Conservation (phyloP, 2,888 invertebrate species). For the Pycnomerus fuliginosus region DNA sequence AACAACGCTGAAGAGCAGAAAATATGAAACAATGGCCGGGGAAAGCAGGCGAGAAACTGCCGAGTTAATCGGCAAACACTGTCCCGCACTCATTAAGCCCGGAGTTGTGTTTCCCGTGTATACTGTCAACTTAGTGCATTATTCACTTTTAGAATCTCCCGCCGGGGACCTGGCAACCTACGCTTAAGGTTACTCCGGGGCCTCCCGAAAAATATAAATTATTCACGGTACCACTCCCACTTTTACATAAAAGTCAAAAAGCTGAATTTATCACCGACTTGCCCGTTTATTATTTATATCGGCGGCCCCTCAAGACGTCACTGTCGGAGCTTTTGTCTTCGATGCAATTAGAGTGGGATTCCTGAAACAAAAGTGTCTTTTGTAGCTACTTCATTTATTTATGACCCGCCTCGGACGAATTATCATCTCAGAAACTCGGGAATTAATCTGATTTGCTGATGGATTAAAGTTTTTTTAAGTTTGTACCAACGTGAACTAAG, state of each 20-base stretch:
- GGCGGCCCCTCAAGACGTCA: not conserved
- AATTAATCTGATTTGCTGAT: too few species aligned
- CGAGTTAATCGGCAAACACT: constrained; percentile 29
- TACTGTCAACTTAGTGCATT: constrained; percentile 27
- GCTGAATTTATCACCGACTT: constrained; percentile 20
- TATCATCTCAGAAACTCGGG: too few species aligned
- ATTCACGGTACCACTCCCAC: constrained; percentile 20
- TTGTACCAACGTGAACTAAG: too few species aligned
- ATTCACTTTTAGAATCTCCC: constrained; percentile 25
- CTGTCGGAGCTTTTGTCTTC: too few species aligned
- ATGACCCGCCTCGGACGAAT: too few species aligned
- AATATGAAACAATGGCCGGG: constrained; percentile 20
- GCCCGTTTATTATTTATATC: constrained; percentile 24
- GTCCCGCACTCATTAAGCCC: constrained; percentile 25
- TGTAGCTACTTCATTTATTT: too few species aligned
- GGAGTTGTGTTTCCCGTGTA: constrained; percentile 11
- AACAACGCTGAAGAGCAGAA: constrained; percentile 20
- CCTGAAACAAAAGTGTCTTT: too few species aligned
- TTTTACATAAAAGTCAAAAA: constrained; percentile 20
- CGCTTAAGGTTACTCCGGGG: constrained; percentile 6
- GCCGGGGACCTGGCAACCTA: constrained; percentile 5
- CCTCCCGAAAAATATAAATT: constrained; percentile 21
- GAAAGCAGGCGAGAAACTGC: constrained; percentile 10
- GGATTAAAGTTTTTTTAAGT: too few species aligned
- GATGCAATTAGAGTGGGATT: too few species aligned